Percentiles rank a stretch among this genome's conserved stretches.
phyloP scores from a whole-genome alignment of 2,888 invertebrate species.

The Lapara coniferarum region DNA sequence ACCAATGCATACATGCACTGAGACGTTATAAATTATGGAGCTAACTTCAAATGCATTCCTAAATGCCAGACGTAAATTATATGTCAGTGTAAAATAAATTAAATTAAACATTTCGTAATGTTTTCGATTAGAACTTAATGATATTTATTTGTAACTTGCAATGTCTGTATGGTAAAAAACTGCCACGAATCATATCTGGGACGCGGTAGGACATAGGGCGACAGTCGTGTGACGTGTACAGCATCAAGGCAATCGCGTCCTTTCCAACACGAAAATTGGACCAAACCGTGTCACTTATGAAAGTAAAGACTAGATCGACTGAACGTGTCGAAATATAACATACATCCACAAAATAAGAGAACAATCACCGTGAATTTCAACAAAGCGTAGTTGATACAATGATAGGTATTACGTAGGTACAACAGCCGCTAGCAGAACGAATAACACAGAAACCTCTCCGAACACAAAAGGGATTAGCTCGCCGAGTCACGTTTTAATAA shows the following conservation, averaged over 20 bases:
- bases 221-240: slow-evolving; percentile 10
- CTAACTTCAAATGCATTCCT: not conserved
- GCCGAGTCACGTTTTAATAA: slow-evolving; percentile 53
- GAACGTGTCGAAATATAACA: too few relatives aligned
- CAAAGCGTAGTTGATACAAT: not conserved
- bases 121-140: not conserved
- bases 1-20: not conserved
- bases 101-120: not conserved
- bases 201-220: slow-evolving; percentile 21
- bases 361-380: not conserved
- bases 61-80: slow-evolving; percentile 5
- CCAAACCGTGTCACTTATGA: slow-evolving; percentile 11
- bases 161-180: not conserved
- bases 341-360: not conserved
- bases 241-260: slow-evolving; percentile 16
- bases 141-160: not conserved
- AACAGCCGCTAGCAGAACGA: slow-evolving; percentile 25
- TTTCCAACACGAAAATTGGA: slow-evolving; percentile 3
- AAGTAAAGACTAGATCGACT: not conserved
- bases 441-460: slow-evolving; percentile 48
- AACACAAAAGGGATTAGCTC: slow-evolving; percentile 47
- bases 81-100: not conserved
- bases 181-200: slow-evolving; percentile 14
- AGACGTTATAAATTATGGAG: not conserved
- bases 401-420: not conserved